Evolutionary conservation across 2,113 vertebrate genomes (phyloP), one percentile per base, ranked within the genome.

Genomic region (Lepidothrix coronata): DNA sequence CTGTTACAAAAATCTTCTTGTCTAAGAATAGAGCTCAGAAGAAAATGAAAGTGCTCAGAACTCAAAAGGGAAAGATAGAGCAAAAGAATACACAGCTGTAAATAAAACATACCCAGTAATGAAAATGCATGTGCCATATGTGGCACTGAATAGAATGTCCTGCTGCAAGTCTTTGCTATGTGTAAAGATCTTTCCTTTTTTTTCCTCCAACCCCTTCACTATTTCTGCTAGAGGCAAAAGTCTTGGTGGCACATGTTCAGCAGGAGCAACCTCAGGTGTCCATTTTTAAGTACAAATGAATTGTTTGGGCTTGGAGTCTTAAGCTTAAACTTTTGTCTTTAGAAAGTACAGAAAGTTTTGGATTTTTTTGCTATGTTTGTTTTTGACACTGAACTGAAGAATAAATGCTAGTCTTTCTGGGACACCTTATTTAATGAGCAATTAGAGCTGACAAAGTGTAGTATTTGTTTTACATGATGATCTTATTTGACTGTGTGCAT

Each of bases 41-140:
- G 61, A 67, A 95, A 87, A 79, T 80, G 30, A 62, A 93, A 75
- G 30, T 62, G 15, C 88, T 94, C 80, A 80, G 59, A 93, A 83
- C 67, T 84, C 58, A 62, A 57, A 87, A 83, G 21, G 25, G 39
- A 85, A 66, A 83, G 31, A 88, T 41, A 57, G 14, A 68, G 44
- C 18, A 79, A 72, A 91, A 68, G 25, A 62, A 78, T 87, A 62
- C 70, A 59, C 25, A 78, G 37, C 31, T 89, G 62, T 89, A 94
- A 95, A 81, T 75, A 91, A 93, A 95, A 80, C 51, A 83, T 68
- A 52, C 11, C 33, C 37, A 83, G 46, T 76, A 72, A 54, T 88
- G 85, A 75, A 90, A 96, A 80, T 61, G 30, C 18, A 12, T 49
- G 35, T 48, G 43, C 44, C 20, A 4, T 57, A 35, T 37, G 18